These are phyloP conservation scores for Dasypus novemcinctus DNA, from an alignment of 2,113 vertebrate genomes.

Conservation along the genomic window DNA sequence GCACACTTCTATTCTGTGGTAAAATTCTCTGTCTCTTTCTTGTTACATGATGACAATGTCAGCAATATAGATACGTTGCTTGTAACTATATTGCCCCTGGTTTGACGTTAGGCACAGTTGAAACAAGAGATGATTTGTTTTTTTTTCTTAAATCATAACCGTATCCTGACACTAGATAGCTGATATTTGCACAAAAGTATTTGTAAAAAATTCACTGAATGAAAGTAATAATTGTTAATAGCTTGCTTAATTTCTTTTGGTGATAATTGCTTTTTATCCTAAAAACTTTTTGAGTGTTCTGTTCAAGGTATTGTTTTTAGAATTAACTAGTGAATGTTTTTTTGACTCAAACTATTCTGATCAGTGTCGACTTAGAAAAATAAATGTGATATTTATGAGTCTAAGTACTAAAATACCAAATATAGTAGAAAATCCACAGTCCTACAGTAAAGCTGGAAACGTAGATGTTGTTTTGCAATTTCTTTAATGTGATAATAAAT, in stretches of 20 bases:
- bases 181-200: not conserved
- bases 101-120: not conserved
- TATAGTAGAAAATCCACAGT: not conserved
- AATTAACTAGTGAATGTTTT: conserved; percentile 18
- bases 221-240: not conserved
- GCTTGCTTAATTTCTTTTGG: not conserved
- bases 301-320: conserved; percentile 4
- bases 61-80: not conserved
- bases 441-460: not conserved
- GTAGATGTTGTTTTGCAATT: not conserved
- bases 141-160: not conserved
- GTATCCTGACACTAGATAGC: not conserved
- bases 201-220: conserved; percentile 2
- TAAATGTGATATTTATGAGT: not conserved
- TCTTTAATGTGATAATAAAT: not conserved
- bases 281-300: not conserved
- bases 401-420: not conserved
- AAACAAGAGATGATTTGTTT: not conserved
- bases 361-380: not conserved
- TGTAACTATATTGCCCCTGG: not conserved
- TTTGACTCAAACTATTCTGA: not conserved
- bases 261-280: not conserved
- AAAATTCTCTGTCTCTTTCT: not conserved
- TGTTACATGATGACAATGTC: not conserved
- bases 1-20: not conserved